Percentiles rank a stretch among this genome's conserved stretches.
Evolutionary conservation across 2,113 vertebrate genomes (phyloP).

Genomic region (Phalacrocorax pelagicus): DNA sequence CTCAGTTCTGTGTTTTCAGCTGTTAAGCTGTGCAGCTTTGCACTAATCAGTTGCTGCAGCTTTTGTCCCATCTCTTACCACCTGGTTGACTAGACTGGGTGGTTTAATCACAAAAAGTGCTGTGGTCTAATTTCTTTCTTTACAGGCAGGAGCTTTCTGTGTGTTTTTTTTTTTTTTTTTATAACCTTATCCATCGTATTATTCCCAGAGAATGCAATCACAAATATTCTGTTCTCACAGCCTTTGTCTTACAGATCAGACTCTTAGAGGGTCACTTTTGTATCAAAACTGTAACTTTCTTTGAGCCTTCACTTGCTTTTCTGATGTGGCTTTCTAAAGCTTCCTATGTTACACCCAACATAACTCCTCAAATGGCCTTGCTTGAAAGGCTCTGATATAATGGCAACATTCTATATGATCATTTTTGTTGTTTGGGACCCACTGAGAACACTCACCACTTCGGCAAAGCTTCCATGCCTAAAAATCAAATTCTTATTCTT

Average conservation of each 20-base stretch:
- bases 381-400: neutral
- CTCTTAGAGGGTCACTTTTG: neutral
- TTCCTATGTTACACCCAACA: neutral
- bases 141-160: neutral
- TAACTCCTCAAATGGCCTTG: neutral
- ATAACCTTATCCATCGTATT: rapidly evolving
- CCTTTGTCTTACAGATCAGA: neutral
- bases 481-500: neutral
- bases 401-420: neutral
- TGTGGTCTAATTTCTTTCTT: neutral
- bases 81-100: neutral
- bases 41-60: neutral
- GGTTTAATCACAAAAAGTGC: neutral
- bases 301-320: neutral
- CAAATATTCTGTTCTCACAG: neutral
- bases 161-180: neutral
- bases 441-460: neutral
- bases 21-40: neutral
- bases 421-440: neutral
- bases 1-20: neutral
- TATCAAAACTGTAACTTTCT: neutral
- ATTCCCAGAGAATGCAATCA: neutral
- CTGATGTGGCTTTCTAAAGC: neutral
- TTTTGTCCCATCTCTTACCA: neutral
- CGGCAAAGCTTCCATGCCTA: rapidly evolving